These are phyloP conservation scores for Girardinus metallicus DNA, from an alignment of 2,797 vertebrate genomes.

Conservation along the genomic window DNA sequence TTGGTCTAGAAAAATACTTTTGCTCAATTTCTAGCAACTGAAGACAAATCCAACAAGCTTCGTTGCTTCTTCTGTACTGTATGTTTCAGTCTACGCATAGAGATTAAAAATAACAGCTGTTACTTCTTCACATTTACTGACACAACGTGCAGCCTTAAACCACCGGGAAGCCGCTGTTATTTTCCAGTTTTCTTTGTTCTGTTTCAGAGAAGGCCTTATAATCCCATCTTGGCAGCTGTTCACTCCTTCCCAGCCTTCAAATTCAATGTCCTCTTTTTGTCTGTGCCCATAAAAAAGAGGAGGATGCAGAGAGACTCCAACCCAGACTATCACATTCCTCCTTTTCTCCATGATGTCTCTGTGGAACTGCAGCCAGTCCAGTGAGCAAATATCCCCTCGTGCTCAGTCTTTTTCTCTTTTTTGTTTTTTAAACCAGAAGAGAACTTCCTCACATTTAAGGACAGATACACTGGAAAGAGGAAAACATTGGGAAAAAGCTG, in stretches of 20 bases:
- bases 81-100: not conserved
- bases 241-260: conserved; percentile 14
- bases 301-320: conserved; percentile 42
- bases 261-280: conserved; percentile 18
- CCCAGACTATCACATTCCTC: conserved; percentile 72
- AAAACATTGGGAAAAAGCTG: conserved; percentile 31
- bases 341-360: conserved; percentile 70
- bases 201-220: conserved; percentile 23
- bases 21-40: not conserved
- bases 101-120: conserved; percentile 22
- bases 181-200: conserved; percentile 6
- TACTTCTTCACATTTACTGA: conserved; percentile 42
- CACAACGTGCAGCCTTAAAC: conserved; percentile 14
- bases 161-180: conserved; percentile 27
- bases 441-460: conserved; percentile 33
- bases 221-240: conserved; percentile 17
- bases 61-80: not conserved
- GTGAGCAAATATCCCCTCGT: conserved; percentile 63
- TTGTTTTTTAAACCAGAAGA: conserved; percentile 22
- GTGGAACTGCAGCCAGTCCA: conserved; percentile 62
- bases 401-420: conserved; percentile 9
- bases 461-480: not conserved
- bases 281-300: conserved; percentile 14
- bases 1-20: not conserved
- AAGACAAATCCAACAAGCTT: not conserved